Conservation (phyloP, 2,888 invertebrate species). For the Sinotaia quadrata region DNA sequence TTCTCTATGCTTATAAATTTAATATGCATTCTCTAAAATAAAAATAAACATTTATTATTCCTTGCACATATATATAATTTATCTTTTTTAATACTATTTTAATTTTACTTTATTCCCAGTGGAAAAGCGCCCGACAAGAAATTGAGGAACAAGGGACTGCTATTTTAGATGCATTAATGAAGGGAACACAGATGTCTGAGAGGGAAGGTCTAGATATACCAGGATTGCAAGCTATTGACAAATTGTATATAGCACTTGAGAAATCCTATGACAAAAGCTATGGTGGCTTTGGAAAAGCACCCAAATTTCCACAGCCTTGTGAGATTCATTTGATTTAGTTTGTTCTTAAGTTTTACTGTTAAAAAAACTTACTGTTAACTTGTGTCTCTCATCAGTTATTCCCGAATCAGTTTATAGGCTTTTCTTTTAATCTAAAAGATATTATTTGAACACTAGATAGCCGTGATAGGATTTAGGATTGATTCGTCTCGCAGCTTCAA, state of each 20-base stretch:
- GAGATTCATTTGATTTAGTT: background rate
- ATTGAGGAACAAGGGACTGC: conserved; percentile 78
- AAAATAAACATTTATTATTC: no score
- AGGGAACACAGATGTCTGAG: conserved; percentile 42
- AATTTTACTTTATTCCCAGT: conserved; percentile 73
- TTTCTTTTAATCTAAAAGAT: no score
- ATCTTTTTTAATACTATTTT: no score
- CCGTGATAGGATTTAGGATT: no score
- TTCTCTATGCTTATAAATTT: no score
- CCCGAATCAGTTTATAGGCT: no score
- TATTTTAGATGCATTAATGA: conserved; percentile 78
- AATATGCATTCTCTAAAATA: no score
- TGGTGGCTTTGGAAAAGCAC: conserved; percentile 90
- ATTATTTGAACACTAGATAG: no score
- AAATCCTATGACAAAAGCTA: conserved; percentile 76
- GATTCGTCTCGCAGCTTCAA: no score
- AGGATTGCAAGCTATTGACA: conserved; percentile 61
- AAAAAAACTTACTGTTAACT: no score
- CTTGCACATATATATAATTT: no score
- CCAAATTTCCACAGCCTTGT: conserved; percentile 92
- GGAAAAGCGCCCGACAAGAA: conserved; percentile 79
- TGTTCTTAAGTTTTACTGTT: background rate
- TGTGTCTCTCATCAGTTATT: no score
- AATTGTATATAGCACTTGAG: conserved; percentile 77
- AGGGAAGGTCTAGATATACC: conserved; percentile 29